These are phyloP conservation scores for Pelobates cultripes DNA, from an alignment of 2,797 vertebrate genomes.

Conservation along the genomic window DNA sequence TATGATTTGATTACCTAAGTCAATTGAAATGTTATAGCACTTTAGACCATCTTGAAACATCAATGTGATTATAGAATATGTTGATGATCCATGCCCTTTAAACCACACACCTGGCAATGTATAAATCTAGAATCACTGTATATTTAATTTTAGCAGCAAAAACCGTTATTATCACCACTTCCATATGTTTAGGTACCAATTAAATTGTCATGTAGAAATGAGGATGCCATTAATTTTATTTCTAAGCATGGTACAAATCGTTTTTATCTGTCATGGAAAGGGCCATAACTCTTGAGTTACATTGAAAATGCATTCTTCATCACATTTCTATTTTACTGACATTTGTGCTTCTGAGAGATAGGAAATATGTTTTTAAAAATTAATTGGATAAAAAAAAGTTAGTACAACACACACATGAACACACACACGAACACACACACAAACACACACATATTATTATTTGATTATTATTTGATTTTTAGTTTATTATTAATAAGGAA, in stretches of 20 bases:
- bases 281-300: background rate
- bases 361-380: background rate
- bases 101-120: background rate
- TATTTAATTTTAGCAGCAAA: background rate
- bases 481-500: too few species aligned
- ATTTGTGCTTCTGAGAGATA: background rate
- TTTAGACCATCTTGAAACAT: too few species aligned
- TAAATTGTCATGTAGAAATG: background rate
- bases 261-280: conserved; percentile 1
- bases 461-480: too few species aligned
- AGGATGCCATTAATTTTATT: conserved; percentile 1
- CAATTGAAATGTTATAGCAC: too few species aligned
- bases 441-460: too few species aligned
- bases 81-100: background rate
- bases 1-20: too few species aligned
- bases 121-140: background rate
- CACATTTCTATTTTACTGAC: background rate
- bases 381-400: background rate
- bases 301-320: background rate
- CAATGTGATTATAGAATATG: too few species aligned
- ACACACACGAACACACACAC: too few species aligned
- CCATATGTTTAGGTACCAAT: background rate
- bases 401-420: too few species aligned
- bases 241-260: background rate
- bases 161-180: background rate